Evolutionary conservation across 2,113 vertebrate genomes (phyloP).

Genomic region (Drymodes brunneopygia): DNA sequence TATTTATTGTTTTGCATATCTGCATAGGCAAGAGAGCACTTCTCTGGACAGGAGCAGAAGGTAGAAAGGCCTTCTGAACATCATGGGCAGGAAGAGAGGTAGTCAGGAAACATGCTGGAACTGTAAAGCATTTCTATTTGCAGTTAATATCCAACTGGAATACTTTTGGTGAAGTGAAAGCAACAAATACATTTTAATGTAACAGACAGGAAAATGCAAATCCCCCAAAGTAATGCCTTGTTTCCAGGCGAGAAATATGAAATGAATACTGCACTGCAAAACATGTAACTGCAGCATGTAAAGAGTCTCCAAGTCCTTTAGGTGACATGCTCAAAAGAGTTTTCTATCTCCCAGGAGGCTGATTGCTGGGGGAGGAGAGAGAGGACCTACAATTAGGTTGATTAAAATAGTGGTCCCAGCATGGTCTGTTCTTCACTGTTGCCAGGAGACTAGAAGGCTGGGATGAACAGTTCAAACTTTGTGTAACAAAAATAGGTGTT

Average conservation of each 20-base stretch:
- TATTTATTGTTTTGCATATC: neutral
- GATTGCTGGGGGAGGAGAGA: conserved; percentile 17
- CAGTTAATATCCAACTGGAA: neutral
- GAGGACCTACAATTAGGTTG: conserved; percentile 41
- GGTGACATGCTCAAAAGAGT: neutral
- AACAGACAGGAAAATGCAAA: neutral
- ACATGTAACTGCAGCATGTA: neutral
- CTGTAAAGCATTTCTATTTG: neutral
- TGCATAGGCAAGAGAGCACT: neutral
- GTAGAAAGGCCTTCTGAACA: neutral
- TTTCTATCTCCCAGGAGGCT: conserved; percentile 19
- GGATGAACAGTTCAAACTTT: conserved; percentile 16
- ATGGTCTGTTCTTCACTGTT: conserved; percentile 37
- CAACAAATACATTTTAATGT: neutral
- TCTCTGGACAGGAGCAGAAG: neutral
- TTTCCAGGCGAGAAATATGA: neutral
- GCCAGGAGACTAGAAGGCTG: conserved; percentile 39
- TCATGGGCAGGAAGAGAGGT: neutral
- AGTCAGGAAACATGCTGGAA: neutral
- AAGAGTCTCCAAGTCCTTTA: neutral
- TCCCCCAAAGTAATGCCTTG: neutral
- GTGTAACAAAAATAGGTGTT: conserved; percentile 29
- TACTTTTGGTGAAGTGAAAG: neutral
- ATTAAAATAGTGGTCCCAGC: conserved; percentile 54
- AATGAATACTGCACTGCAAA: neutral